Percentiles rank a stretch among this genome's conserved stretches.
Evolutionary conservation across 2,797 vertebrate species (phyloP).

Genomic region (Chaetodon trifasciatus): DNA sequence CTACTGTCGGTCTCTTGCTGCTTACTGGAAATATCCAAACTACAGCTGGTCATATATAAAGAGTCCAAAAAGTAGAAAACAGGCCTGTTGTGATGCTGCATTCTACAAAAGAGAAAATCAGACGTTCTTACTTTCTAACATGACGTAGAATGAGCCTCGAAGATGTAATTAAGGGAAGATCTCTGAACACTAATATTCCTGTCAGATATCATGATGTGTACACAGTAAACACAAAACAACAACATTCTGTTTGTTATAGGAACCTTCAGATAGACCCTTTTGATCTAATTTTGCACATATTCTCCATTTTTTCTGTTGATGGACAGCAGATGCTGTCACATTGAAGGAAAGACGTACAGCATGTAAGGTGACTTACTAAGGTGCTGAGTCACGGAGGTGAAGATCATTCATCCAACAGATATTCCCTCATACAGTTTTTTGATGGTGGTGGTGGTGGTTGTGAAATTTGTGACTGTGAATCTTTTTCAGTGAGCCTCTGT

Average conservation of each 20-base stretch:
- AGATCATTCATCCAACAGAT: neutral
- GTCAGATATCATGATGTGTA: neutral
- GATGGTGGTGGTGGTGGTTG: neutral
- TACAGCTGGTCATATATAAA: conserved; percentile 5
- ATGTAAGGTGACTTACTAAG: neutral
- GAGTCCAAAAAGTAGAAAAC: neutral
- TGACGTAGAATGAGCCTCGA: neutral
- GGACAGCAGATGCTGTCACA: neutral
- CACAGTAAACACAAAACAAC: neutral
- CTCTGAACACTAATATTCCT: neutral
- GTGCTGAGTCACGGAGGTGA: neutral
- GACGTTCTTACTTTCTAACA: neutral
- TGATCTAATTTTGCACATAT: neutral
- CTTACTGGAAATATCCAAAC: conserved; percentile 9
- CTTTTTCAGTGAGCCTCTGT: neutral
- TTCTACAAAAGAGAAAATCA: neutral
- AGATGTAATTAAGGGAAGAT: neutral
- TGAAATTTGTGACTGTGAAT: conserved; percentile 5
- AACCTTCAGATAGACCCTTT: neutral
- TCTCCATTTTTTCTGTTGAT: neutral
- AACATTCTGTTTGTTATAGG: neutral
- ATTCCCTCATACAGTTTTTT: neutral
- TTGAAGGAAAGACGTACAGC: neutral
- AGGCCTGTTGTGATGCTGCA: neutral
- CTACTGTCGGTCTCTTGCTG: conserved; percentile 8